Conservation (phyloP, 2,888 invertebrate species). For the Acrobasis suavella region DNA sequence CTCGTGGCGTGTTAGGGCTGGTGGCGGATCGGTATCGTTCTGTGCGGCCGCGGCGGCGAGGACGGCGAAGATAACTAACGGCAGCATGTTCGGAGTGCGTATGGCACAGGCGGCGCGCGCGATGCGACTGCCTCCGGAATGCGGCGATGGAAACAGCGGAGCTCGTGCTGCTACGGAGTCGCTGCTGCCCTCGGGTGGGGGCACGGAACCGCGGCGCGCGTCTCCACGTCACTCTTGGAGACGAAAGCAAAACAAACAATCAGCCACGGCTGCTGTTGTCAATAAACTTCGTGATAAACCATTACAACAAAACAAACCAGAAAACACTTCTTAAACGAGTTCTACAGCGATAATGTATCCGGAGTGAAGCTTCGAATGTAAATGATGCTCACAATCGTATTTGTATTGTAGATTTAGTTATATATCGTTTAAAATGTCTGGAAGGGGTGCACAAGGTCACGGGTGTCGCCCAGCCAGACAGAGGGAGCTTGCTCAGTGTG, state of each 20-base stretch:
- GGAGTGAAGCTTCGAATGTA: slow-evolving; percentile 1
- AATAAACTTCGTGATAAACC: slow-evolving; percentile 13
- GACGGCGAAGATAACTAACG: slow-evolving; percentile 55
- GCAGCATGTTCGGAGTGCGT: slow-evolving; percentile 61
- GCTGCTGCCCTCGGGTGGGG: slow-evolving; percentile 51
- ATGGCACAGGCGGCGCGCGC: slow-evolving; percentile 63
- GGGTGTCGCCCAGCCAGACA: slow-evolving; percentile 66
- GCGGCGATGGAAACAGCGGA: slow-evolving; percentile 40
- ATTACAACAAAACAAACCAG: slow-evolving; percentile 25
- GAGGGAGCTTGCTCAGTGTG: slow-evolving; percentile 50
- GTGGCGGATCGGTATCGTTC: slow-evolving; percentile 56
- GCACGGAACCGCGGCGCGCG: slow-evolving; percentile 41
- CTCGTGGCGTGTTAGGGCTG: slow-evolving; percentile 62
- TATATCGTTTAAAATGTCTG: slow-evolving; percentile 27
- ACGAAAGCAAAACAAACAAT: slow-evolving; percentile 47
- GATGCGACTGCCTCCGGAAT: slow-evolving; percentile 62
- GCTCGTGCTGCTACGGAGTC: slow-evolving; percentile 35
- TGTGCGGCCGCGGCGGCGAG: slow-evolving; percentile 70
- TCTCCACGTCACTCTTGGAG: slow-evolving; percentile 45
- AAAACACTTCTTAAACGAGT: slow-evolving; percentile 7
- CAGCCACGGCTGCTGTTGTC: slow-evolving; percentile 28
- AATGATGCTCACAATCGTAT: slow-evolving; percentile 12
- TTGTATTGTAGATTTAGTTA: slow-evolving; percentile 29
- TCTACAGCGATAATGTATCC: slow-evolving; percentile 1
- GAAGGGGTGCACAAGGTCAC: slow-evolving; percentile 61